Conservation (phyloP, 2,113 vertebrate genomes). For the Oreochromis aureus region DNA sequence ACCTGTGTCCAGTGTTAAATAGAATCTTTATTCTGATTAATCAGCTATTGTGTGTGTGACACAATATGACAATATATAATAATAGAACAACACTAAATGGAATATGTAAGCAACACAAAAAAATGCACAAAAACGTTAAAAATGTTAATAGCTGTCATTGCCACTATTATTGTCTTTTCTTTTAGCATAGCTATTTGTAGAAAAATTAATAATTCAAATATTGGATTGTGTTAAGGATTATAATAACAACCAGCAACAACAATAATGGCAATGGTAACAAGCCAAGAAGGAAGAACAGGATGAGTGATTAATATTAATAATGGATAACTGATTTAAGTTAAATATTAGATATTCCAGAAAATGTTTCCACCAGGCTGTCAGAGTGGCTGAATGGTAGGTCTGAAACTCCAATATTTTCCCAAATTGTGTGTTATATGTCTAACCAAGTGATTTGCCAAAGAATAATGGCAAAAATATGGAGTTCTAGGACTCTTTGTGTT, state of each 20-base stretch:
- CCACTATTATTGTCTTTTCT: not conserved
- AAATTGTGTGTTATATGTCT: not conserved
- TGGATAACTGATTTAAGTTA: not conserved
- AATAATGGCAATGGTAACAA: not conserved
- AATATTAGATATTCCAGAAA: not conserved
- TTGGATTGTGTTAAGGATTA: not conserved
- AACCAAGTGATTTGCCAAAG: not conserved
- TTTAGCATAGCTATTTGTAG: not conserved
- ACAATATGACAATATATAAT: not conserved
- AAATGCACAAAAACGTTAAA: not conserved
- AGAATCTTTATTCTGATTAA: not conserved
- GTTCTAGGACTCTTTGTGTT: not conserved
- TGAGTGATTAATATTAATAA: not conserved
- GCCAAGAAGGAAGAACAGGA: not conserved
- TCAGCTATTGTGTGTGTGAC: not conserved
- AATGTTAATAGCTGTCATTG: not conserved
- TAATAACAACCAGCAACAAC: not conserved
- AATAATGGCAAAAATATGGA: not conserved
- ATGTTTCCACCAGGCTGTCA: not conserved
- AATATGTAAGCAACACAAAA: not conserved
- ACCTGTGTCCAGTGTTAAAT: not conserved
- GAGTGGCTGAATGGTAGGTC: too few species aligned
- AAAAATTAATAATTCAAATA: not conserved
- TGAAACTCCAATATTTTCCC: not conserved
- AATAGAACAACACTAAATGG: not conserved